Evolutionary conservation across 2,888 invertebrate species (phyloP).

Genomic region (Cremastinae sp.): DNA sequence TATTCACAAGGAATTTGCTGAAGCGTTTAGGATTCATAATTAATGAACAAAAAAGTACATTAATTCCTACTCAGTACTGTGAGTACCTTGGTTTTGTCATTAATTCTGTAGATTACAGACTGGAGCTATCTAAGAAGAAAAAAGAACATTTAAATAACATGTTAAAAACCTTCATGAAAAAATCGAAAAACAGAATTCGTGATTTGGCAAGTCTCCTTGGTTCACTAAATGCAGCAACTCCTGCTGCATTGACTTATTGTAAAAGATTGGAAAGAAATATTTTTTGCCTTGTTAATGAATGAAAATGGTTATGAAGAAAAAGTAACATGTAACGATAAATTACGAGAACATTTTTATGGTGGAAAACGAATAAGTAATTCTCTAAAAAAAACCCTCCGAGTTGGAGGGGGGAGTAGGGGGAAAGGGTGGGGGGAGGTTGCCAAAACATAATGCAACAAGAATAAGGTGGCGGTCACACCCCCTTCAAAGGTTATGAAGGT

Average conservation of each 20-base stretch:
- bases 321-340: slow-evolving; percentile 14
- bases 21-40: slow-evolving; percentile 32
- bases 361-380: slow-evolving; percentile 27
- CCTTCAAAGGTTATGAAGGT: no score
- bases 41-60: slow-evolving; percentile 16
- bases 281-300: slow-evolving; percentile 18
- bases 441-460: no score
- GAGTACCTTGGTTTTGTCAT: slow-evolving; percentile 21
- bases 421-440: no score
- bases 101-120: slow-evolving; percentile 9
- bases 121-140: slow-evolving; percentile 16
- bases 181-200: slow-evolving; percentile 11
- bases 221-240: slow-evolving; percentile 17
- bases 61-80: slow-evolving; percentile 4
- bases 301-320: slow-evolving; percentile 17
- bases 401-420: no score
- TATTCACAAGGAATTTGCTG: not conserved
- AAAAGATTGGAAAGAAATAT: slow-evolving; percentile 31
- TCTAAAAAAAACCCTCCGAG: no score
- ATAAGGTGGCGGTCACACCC: no score
- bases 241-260: slow-evolving; percentile 23
- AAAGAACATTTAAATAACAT: slow-evolving; percentile 14
- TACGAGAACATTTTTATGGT: slow-evolving; percentile 25
- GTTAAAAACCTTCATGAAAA: slow-evolving; percentile 6
- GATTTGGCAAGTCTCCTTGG: slow-evolving; percentile 23